Base-by-base conservation (phyloP, 2,888 invertebrate species). In the Conchocele bisecta region DNA sequence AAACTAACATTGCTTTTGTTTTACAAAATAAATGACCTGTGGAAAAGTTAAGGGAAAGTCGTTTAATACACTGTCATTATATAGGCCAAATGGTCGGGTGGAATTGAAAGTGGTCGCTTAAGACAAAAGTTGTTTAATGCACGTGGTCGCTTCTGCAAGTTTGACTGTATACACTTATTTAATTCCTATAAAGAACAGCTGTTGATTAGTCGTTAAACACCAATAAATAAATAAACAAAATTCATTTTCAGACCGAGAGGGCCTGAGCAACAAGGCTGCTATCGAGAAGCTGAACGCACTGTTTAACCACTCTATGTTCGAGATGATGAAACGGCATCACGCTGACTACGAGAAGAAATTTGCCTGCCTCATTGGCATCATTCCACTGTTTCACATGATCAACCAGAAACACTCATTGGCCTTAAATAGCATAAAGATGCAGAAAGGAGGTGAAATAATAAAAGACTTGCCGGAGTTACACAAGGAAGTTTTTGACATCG, bases 401-500 rank as follows among this genome's bases (percentile, higher is more conserved):
- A 91, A 89, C 69, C 75, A 84, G 48, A 84, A 87, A 37, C 91
- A 91, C 75, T 64, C 86, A 1, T 81, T 84, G 68, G 84, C 87
- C 6, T 80, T 91, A 28, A 88, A 87, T 63, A 84, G 79, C 73
- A 88, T 91, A 84, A 88, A 89, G 78, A 88, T 88, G 87, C 82
- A 77, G 41, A 72, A 75, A 9, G 86, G 86, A 1, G n/a, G n/a
- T n/a, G 70, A 85, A 2, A 78, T 75, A 35, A 70, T 81, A 29
- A 42, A 75, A n/a, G 77, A 84, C 33, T 88, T 89, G 60, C 88
- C 89, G 15, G 79, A 81, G 15, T 81, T 91, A 6, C 90, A 90
- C 75, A 81, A 84, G 63, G 90, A 90, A 71, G 83, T 90, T 13
- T 90, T 74, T 57, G 83, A 82, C 48, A 31, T 51, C 22, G 51